Percentiles rank a stretch among this genome's conserved stretches.
phyloP scores from a whole-genome alignment of 1,140 invertebrate genomes.

The Sitobion miscanthi region DNA sequence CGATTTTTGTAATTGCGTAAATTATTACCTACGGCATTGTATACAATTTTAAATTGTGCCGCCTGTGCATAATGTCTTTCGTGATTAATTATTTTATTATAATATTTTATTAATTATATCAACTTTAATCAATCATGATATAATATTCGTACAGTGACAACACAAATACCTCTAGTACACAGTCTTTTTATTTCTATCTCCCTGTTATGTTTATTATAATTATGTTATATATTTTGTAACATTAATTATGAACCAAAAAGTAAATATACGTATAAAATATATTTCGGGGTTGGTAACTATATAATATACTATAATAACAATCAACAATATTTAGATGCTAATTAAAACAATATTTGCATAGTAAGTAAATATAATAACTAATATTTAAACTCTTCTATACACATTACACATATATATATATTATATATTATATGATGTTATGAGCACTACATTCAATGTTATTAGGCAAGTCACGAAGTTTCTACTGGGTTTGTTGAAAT shows the following conservation, averaged over 20 bases:
- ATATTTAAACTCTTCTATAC: background rate
- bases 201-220: background rate
- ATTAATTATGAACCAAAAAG: background rate
- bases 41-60: background rate
- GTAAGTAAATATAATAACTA: background rate
- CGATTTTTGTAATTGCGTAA: background rate
- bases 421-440: background rate
- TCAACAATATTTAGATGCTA: background rate
- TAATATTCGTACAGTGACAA: background rate
- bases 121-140: background rate
- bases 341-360: constrained; percentile 14
- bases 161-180: background rate
- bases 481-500: background rate
- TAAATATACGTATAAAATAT: background rate
- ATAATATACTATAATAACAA: background rate
- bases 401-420: no score
- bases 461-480: background rate
- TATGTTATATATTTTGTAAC: background rate
- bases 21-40: background rate
- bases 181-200: background rate
- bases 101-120: background rate
- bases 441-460: background rate
- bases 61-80: background rate
- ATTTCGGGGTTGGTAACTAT: background rate
- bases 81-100: background rate